Evolutionary conservation across 1,140 invertebrate species (phyloP).

Genomic region (Neuroterus valhalla): DNA sequence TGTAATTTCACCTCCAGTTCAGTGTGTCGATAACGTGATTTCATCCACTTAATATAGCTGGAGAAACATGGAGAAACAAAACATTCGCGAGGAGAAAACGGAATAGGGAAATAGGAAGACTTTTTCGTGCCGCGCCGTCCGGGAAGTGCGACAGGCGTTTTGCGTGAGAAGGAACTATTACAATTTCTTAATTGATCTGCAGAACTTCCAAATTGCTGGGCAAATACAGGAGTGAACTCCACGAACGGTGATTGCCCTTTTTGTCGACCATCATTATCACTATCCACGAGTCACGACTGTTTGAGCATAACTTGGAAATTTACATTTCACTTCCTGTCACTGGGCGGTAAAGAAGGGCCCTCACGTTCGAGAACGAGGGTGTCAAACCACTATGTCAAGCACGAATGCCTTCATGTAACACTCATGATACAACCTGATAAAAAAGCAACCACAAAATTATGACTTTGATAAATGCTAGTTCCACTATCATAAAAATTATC

Average conservation of each 20-base stretch:
- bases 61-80: too few relatives aligned
- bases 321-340: constrained; percentile 42
- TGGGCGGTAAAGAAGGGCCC: background rate
- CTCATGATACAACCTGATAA: constrained; percentile 18
- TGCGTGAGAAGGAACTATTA: constrained; percentile 20
- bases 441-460: background rate
- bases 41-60: too few relatives aligned
- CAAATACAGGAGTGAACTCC: constrained; percentile 3
- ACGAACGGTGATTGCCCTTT: constrained; percentile 14
- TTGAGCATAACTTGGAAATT: constrained; percentile 44
- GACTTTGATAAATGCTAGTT: constrained; percentile 6
- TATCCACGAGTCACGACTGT: constrained; percentile 35
- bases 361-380: constrained; percentile 9
- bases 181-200: constrained; percentile 16
- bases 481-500: background rate
- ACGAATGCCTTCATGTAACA: constrained; percentile 26
- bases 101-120: background rate
- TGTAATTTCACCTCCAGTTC: too few relatives aligned
- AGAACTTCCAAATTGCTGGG: background rate
- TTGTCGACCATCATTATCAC: constrained; percentile 30
- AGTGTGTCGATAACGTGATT: too few relatives aligned
- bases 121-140: background rate
- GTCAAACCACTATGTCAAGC: constrained; percentile 8
- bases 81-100: background rate
- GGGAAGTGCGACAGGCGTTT: constrained; percentile 12